Percentiles rank a stretch among this genome's conserved stretches.
Evolutionary conservation across 2,113 vertebrate species (phyloP).

Genomic region (Synchiropus splendidus): DNA sequence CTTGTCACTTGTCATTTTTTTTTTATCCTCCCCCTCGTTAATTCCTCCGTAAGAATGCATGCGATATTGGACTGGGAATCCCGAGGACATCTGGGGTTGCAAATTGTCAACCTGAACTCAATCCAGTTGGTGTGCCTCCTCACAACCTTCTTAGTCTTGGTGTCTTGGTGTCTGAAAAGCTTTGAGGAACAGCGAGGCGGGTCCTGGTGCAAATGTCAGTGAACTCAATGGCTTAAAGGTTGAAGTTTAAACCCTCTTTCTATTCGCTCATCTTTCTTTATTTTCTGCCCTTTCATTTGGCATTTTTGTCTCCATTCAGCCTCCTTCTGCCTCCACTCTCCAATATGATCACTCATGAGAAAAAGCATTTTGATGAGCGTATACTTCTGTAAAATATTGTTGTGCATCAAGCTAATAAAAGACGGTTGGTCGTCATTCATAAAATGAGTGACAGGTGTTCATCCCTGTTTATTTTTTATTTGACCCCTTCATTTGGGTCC

Average conservation of each 20-base stretch:
- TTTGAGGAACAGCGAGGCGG: conserved; percentile 34
- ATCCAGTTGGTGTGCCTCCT: conserved; percentile 18
- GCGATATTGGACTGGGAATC: conserved; percentile 28
- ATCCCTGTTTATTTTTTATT: too few relatives aligned
- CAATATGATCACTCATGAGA: too few relatives aligned
- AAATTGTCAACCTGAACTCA: conserved; percentile 32
- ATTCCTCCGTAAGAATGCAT: conserved; percentile 45
- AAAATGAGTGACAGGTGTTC: too few relatives aligned
- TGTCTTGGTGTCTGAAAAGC: conserved; percentile 39
- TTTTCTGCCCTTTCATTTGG: too few relatives aligned
- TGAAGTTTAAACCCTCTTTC: conserved; percentile 48
- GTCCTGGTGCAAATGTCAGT: conserved; percentile 62
- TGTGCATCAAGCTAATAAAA: too few relatives aligned
- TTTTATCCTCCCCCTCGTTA: conserved; percentile 34
- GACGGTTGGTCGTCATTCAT: too few relatives aligned
- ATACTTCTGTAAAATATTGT: too few relatives aligned
- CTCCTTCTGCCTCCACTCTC: conserved; percentile 6
- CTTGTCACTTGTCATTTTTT: conserved; percentile 54
- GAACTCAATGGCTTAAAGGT: conserved; percentile 53
- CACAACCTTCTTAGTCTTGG: too few relatives aligned
- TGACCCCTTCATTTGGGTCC: too few relatives aligned
- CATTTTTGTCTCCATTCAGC: conserved; percentile 19
- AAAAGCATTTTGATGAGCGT: too few relatives aligned
- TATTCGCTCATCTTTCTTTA: conserved; percentile 16
- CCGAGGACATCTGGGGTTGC: conserved; percentile 20